Evolutionary conservation across 1,140 invertebrate genomes (phyloP).

Genomic region (Vanessa tameamea): DNA sequence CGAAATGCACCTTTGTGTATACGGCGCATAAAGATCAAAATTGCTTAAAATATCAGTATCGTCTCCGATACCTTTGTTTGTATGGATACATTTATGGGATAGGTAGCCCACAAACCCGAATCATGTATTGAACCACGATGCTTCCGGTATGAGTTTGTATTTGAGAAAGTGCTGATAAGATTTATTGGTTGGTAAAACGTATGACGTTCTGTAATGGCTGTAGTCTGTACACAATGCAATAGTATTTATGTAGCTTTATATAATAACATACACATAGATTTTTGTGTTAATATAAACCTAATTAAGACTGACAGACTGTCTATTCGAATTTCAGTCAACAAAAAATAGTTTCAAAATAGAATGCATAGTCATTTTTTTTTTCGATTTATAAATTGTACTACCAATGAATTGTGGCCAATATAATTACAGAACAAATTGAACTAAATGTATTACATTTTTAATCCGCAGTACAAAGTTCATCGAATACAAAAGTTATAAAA

Average conservation of each 20-base stretch:
- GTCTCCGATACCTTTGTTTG: constrained; percentile 30
- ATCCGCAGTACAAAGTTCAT: constrained; percentile 14
- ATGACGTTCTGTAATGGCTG: constrained; percentile 15
- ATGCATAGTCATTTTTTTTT: too few relatives aligned
- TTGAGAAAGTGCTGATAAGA: constrained; percentile 58
- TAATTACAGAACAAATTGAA: too few relatives aligned
- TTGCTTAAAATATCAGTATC: neutral
- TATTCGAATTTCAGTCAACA: too few relatives aligned
- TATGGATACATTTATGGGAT: constrained; percentile 56
- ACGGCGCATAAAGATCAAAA: constrained; percentile 20
- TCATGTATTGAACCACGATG: constrained; percentile 51
- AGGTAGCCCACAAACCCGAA: constrained; percentile 71
- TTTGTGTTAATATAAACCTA: too few relatives aligned
- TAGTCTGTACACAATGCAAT: too few relatives aligned
- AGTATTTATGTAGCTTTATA: too few relatives aligned
- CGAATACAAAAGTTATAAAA: neutral
- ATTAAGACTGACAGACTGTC: too few relatives aligned
- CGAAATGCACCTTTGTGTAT: neutral
- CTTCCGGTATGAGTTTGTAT: constrained; percentile 56
- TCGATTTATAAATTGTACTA: too few relatives aligned
- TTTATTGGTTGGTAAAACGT: constrained; percentile 44
- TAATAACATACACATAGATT: too few relatives aligned
- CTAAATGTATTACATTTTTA: neutral
- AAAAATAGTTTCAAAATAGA: too few relatives aligned
- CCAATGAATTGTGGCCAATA: too few relatives aligned